Evolutionary conservation across 2,797 vertebrate species (phyloP), one percentile per base, ranked within the genome.

Genomic region (Microchirus variegatus): DNA sequence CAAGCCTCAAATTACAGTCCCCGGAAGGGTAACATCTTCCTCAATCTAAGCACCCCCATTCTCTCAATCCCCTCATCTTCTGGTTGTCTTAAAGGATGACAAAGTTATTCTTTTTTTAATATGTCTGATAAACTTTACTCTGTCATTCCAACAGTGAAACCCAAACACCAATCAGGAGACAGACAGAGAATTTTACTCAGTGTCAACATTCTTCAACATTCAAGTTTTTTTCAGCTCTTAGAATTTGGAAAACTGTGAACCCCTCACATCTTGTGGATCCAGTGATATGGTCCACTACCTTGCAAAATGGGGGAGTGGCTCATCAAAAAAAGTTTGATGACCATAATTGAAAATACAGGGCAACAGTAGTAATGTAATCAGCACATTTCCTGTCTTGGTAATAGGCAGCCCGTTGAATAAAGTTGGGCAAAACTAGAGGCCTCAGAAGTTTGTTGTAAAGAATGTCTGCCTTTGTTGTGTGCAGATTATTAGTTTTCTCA

Each of bases 341-440:
- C 72, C 71, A 77, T 89, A 83, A 89, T 80, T 84, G 63, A 78
- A 78, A 90, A 92, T 89, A 87, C 77, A 87, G 76, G 66, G 81
- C 82, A 85, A 75, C 78, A 84, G 85, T 87, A 86, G 86, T 90
- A 90, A 89, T 91, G 81, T 78, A 86, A 89, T 92, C 83, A 91
- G 84, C 82, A 87, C 77, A 47, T 86, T 87, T 93, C 89, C 88
- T 92, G 89, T 81, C 84, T 68, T 71, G 68, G 82, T 84, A 87
- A 79, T 77, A 60, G 76, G 65, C 77, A 60, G 80, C 73, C 69
- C 78, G 77, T 78, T 82, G 70, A 81, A 70, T 66, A 63, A 85
- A 83, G 83, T 75, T 85, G 80, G 78, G 79, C 76, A 40, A 55
- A 60, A 77, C 66, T 47, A 46, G 63, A 81, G 81, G 73, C 80